Base-by-base conservation (phyloP, 2,797 vertebrate genomes). In the Atherinosoma microstoma region DNA sequence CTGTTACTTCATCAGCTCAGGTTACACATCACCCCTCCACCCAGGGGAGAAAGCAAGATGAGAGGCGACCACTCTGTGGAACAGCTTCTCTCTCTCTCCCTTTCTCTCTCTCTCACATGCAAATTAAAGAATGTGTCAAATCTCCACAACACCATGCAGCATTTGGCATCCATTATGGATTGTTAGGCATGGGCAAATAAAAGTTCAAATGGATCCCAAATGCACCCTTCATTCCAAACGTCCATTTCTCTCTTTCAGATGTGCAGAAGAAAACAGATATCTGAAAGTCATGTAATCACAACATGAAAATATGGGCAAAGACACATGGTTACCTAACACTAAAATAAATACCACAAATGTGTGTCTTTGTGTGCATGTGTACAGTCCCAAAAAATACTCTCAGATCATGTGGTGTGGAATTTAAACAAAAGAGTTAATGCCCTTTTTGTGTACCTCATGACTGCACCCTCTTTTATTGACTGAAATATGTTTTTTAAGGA, bases 1-100 rank as follows among this genome's bases (percentile, higher is more conserved):
- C 64, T 29, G 82, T 86, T 83, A 89, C 89, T 88, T 90, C 82
- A 79, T 73, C 60, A 67, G 85, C 82, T 93, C 91, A 77, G 71
- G 85, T 93, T 93, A 88, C 91, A 76, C 79, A 70, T 30, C 63
- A 51, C 73, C 71, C 74, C 64, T 80, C 69, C 73, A 71, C 69
- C 63, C 65, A 40, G 20, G 22, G 13, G 27, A 79, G 40, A 84
- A 75, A 58, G 63, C 57, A 60, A 72, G 60, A 76, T 20, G 2
- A 15, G 72, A n/a, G 74, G 70, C 60, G 78, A 80, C 34, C 20
- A 12, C 30, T 62, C 57, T 6, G 11, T 57, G 38, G 74, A 82
- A 49, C 20, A 58, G 71, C 35, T 53, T 20, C 34, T 47, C 65
- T 67, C 40, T 62, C 38, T 53, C 65, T 67, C 35, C 42, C 71